phyloP scores from a whole-genome alignment of 2,888 invertebrate genomes.

The Argyresthia albistria region DNA sequence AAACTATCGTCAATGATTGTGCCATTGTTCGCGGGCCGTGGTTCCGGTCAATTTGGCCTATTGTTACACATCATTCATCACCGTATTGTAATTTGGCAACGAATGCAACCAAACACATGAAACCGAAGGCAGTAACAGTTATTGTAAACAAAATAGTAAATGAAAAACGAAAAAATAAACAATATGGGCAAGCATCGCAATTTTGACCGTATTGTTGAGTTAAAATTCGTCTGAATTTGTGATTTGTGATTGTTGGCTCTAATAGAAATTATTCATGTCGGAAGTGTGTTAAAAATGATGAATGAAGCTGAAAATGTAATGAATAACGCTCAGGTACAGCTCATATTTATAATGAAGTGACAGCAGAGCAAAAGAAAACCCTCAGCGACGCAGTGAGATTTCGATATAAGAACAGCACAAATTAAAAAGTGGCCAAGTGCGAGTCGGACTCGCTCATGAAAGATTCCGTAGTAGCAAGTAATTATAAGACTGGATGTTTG shows the following conservation, averaged over 20 bases:
- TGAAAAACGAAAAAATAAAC: not conserved
- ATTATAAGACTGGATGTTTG: too few relatives aligned
- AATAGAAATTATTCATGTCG: too few relatives aligned
- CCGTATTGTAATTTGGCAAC: conserved; percentile 39
- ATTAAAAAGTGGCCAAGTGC: too few relatives aligned
- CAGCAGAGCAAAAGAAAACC: too few relatives aligned
- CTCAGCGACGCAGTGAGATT: too few relatives aligned
- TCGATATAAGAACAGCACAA: too few relatives aligned
- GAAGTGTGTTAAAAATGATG: too few relatives aligned
- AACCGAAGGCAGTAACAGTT: not conserved
- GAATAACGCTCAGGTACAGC: too few relatives aligned
- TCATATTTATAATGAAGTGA: too few relatives aligned
- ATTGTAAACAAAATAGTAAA: not conserved
- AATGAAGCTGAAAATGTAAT: too few relatives aligned
- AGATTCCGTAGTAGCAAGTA: too few relatives aligned
- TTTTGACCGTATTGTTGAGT: not conserved
- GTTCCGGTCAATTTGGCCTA: conserved; percentile 54
- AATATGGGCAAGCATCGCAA: not conserved
- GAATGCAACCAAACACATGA: conserved; percentile 8
- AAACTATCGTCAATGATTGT: conserved; percentile 59
- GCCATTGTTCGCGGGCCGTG: conserved; percentile 44
- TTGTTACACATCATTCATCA: conserved; percentile 56
- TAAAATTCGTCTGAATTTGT: not conserved
- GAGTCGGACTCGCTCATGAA: too few relatives aligned
- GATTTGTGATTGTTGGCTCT: not conserved